These are phyloP conservation scores for Papilio gigon DNA, from an alignment of 2,888 invertebrate species.

Conservation along the genomic window DNA sequence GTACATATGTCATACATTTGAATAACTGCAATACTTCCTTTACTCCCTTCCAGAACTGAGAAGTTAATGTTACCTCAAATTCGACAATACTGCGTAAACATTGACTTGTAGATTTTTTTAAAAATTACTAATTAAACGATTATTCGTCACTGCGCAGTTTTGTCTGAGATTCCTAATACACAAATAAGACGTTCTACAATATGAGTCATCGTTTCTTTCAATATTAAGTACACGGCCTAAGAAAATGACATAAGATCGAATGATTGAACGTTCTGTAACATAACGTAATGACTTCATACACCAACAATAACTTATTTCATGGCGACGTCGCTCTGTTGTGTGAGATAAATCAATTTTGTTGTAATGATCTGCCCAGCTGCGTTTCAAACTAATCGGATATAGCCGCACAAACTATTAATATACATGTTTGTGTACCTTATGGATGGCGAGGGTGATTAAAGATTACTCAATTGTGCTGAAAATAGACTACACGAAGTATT, in stretches of 20 bases:
- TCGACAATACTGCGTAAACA: neutral
- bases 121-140: neutral
- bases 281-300: slow-evolving; percentile 45
- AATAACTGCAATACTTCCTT: too few species aligned
- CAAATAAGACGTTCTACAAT: neutral
- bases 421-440: slow-evolving; percentile 24
- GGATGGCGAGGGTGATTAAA: slow-evolving; percentile 14
- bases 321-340: slow-evolving; percentile 50
- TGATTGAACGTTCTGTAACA: slow-evolving; percentile 42
- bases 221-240: slow-evolving; percentile 42
- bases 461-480: slow-evolving; percentile 19
- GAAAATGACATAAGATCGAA: slow-evolving; percentile 37
- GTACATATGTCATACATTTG: neutral
- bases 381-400: slow-evolving; percentile 47
- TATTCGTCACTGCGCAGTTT: neutral
- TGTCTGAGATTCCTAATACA: neutral
- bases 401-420: slow-evolving; percentile 31
- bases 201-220: slow-evolving; percentile 28
- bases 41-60: too few species aligned
- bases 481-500: slow-evolving; percentile 13
- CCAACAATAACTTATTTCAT: slow-evolving; percentile 48
- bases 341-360: slow-evolving; percentile 55
- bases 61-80: neutral
- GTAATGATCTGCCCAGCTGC: slow-evolving; percentile 54
- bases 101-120: neutral